Evolutionary conservation across 1,140 invertebrate genomes (phyloP).

Genomic region (Brachionus paranguensis): DNA sequence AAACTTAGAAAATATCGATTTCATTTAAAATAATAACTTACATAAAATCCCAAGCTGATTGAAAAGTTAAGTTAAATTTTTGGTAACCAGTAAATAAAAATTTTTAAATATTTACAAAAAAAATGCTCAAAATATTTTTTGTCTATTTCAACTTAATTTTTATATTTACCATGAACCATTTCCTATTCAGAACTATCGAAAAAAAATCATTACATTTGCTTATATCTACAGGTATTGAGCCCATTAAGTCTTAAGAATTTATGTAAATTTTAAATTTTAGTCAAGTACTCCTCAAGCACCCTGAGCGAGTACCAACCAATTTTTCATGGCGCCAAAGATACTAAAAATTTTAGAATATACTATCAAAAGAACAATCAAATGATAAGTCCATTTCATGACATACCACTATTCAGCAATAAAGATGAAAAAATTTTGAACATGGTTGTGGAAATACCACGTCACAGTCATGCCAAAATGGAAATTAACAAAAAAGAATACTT

Average conservation of each 20-base stretch:
- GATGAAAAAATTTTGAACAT: slow-evolving; percentile 67
- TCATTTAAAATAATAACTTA: background rate
- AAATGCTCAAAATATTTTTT: background rate
- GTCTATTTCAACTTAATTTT: background rate
- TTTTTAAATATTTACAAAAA: background rate
- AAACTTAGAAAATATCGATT: background rate
- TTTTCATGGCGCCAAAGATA: background rate
- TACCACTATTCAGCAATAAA: slow-evolving; percentile 72
- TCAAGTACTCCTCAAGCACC: background rate
- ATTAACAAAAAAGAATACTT: slow-evolving; percentile 69
- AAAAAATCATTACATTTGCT: background rate
- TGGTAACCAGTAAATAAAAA: background rate
- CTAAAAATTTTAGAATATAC: slow-evolving; percentile 15
- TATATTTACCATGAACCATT: background rate
- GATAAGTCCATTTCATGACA: slow-evolving; percentile 95
- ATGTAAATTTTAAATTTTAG: background rate
- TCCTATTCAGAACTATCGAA: background rate
- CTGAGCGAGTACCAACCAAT: background rate
- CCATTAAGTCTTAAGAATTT: background rate
- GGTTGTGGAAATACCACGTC: slow-evolving; percentile 96
- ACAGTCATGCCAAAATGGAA: slow-evolving; percentile 99
- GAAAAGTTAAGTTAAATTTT: background rate
- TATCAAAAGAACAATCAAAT: slow-evolving; percentile 58
- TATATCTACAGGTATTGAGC: background rate
- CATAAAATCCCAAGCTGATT: background rate